Percentiles rank a stretch among this genome's conserved stretches.
Evolutionary conservation across 2,797 vertebrate species (phyloP).

Genomic region (Phalloptychus januarius): DNA sequence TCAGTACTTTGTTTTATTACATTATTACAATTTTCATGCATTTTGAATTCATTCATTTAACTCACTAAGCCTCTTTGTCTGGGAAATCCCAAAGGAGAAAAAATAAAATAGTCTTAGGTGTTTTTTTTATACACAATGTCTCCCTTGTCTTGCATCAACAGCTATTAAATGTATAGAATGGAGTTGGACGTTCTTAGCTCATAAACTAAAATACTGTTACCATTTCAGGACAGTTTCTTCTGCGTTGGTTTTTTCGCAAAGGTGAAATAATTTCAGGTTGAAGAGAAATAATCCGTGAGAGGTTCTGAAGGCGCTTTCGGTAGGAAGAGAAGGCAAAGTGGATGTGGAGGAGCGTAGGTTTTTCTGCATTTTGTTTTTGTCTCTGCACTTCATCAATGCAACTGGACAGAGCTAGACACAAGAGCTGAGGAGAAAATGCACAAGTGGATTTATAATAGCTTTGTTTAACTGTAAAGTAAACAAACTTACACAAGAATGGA

Average conservation of each 20-base stretch:
- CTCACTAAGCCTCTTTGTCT: not conserved
- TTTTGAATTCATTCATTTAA: not conserved
- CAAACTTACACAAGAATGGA: not conserved
- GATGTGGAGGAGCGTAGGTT: slow-evolving; percentile 33
- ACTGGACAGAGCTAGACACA: slow-evolving; percentile 41
- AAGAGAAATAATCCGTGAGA: slow-evolving; percentile 45
- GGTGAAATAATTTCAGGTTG: slow-evolving; percentile 33
- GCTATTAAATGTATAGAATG: not conserved
- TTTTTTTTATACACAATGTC: not conserved
- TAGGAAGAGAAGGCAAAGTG: slow-evolving; percentile 39
- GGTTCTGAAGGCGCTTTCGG: slow-evolving; percentile 72
- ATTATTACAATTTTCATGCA: not conserved
- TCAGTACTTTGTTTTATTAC: not conserved
- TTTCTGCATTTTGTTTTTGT: slow-evolving; percentile 13
- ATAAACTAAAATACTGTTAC: slow-evolving; percentile 33
- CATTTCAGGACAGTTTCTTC: slow-evolving; percentile 42
- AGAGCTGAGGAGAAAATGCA: slow-evolving; percentile 34
- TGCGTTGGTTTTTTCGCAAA: slow-evolving; percentile 26
- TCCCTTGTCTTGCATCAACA: not conserved
- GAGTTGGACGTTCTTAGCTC: not conserved
- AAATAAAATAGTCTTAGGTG: not conserved
- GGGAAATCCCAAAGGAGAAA: not conserved
- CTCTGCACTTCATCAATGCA: slow-evolving; percentile 33
- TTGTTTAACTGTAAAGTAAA: not conserved
- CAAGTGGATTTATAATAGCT: not conserved